Evolutionary conservation across 2,888 invertebrate genomes (phyloP).

Genomic region (Blastobasis adustella): DNA sequence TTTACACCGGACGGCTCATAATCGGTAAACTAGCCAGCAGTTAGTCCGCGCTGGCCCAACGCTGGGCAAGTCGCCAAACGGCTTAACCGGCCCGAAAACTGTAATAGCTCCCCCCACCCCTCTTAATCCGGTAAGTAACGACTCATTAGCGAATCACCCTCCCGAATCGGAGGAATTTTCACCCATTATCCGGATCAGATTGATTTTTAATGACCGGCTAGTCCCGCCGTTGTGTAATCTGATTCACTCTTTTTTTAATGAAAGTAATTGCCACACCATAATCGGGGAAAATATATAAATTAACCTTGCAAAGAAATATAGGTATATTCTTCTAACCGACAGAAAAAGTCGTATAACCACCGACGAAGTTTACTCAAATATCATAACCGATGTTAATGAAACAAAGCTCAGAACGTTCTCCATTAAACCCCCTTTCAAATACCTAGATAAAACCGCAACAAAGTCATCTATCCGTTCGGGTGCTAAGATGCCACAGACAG

Average conservation of each 20-base stretch:
- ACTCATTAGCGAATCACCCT: constrained; percentile 1
- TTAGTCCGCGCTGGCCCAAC: background rate
- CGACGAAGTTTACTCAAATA: background rate
- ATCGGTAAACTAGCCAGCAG: background rate
- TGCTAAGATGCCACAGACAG: too few species aligned
- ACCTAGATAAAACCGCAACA: too few species aligned
- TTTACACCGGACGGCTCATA: background rate
- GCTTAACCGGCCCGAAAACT: constrained; percentile 2
- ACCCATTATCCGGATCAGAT: constrained; percentile 1
- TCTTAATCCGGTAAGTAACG: constrained; percentile 3
- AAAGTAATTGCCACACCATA: background rate
- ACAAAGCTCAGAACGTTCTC: background rate
- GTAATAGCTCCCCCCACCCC: background rate
- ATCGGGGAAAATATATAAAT: background rate
- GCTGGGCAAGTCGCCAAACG: background rate
- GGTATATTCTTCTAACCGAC: too few species aligned
- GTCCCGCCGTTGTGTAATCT: background rate
- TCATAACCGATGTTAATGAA: background rate
- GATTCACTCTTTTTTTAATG: background rate
- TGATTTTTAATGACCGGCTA: constrained; percentile 1
- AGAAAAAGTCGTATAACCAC: background rate
- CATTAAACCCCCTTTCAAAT: background rate
- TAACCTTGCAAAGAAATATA: background rate
- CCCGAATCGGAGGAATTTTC: constrained; percentile 1
- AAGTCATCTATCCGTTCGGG: too few species aligned